Evolutionary conservation across 2,888 invertebrate species (phyloP).

Genomic region (Aquatica leii): DNA sequence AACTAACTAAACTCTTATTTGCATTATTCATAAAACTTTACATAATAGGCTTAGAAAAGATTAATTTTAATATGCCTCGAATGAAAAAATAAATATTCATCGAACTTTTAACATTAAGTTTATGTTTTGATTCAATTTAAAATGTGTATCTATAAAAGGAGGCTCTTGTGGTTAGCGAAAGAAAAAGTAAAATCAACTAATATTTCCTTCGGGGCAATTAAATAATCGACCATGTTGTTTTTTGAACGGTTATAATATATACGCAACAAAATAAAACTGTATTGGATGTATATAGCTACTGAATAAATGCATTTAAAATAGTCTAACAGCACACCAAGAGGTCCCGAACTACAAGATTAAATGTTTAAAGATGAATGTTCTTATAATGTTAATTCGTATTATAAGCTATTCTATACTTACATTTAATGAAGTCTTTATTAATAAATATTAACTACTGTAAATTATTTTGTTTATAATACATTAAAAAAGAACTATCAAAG

Average conservation of each 20-base stretch:
- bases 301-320: constrained; percentile 43
- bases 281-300: constrained; percentile 34
- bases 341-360: constrained; percentile 38
- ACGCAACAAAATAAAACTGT: constrained; percentile 11
- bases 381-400: constrained; percentile 3
- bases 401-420: constrained; percentile 5
- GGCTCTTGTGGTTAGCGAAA: constrained; percentile 39
- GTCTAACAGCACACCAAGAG: constrained; percentile 41
- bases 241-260: constrained; percentile 12
- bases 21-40: neutral
- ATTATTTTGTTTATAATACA: neutral
- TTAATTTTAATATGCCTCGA: neutral
- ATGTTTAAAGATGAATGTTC: constrained; percentile 22
- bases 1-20: too few species aligned
- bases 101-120: constrained; percentile 11
- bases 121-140: constrained; percentile 37
- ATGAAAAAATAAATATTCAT: neutral
- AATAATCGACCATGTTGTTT: constrained; percentile 26
- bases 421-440: constrained; percentile 17
- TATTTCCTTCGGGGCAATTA: constrained; percentile 33
- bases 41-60: constrained; percentile 6
- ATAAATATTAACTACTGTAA: neutral
- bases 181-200: constrained; percentile 37
- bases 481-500: neutral
- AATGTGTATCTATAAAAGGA: constrained; percentile 30